Conservation (phyloP, 1,140 invertebrate genomes). For the Drosophila simulans region DNA sequence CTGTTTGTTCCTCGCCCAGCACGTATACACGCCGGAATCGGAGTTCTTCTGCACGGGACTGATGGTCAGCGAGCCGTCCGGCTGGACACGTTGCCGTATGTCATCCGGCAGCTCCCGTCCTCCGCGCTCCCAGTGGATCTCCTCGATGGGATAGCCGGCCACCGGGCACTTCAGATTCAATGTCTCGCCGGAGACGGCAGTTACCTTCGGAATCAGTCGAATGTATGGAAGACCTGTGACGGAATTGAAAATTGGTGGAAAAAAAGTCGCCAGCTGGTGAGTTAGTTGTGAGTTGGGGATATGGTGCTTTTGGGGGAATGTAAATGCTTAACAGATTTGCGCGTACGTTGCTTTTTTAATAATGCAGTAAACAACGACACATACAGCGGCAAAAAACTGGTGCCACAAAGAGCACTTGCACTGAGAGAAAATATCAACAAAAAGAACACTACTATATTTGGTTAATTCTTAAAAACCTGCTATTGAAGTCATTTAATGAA, state of each 20-base stretch:
- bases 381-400: constrained; percentile 13
- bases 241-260: background rate
- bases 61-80: constrained; percentile 90
- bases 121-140: constrained; percentile 92
- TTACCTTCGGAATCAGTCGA: constrained; percentile 92
- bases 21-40: constrained; percentile 92
- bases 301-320: constrained; percentile 15
- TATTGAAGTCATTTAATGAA: no score
- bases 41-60: constrained; percentile 90
- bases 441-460: no score
- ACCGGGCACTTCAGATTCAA: constrained; percentile 93
- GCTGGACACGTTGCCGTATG: constrained; percentile 90
- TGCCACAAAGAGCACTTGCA: background rate
- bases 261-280: constrained; percentile 13
- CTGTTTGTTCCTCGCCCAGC: constrained; percentile 90
- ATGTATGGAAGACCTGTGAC: constrained; percentile 92
- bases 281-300: background rate
- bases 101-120: constrained; percentile 92
- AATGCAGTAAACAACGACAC: constrained; percentile 66
- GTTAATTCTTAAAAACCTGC: no score
- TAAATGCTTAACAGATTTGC: constrained; percentile 68
- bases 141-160: constrained; percentile 92
- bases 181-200: constrained; percentile 92
- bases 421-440: constrained; percentile 4
- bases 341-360: constrained; percentile 77